These are phyloP conservation scores for Lepidothrix coronata DNA, from an alignment of 2,113 vertebrate genomes.

Conservation along the genomic window DNA sequence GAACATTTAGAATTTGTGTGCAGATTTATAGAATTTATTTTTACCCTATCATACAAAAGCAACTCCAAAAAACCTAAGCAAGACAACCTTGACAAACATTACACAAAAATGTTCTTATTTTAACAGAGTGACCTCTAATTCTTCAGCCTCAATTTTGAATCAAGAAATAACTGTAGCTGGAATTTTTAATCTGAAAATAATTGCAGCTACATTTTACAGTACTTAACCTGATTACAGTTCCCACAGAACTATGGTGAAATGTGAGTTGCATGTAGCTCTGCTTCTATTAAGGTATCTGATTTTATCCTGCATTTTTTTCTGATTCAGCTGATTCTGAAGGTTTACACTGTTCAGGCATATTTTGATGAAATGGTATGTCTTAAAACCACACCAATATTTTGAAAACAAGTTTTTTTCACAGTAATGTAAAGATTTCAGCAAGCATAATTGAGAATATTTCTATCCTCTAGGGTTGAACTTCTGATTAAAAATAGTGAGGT, in stretches of 20 bases:
- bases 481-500: background rate
- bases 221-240: constrained; percentile 60
- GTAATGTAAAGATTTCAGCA: background rate
- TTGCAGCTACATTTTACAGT: constrained; percentile 44
- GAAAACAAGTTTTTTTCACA: background rate
- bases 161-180: constrained; percentile 9
- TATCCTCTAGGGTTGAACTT: background rate
- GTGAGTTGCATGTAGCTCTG: background rate
- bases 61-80: background rate
- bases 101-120: background rate
- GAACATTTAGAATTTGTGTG: background rate
- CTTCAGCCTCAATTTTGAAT: background rate
- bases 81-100: background rate
- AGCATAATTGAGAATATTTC: background rate
- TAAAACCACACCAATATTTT: background rate
- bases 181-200: constrained; percentile 56
- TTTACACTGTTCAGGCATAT: background rate
- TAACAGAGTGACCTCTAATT: constrained; percentile 23
- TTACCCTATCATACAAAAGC: background rate
- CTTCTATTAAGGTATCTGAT: background rate
- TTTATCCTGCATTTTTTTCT: background rate
- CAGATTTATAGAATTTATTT: background rate
- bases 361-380: background rate
- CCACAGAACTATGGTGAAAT: constrained; percentile 42
- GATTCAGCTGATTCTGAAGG: background rate